Evolutionary conservation across 30 jellyfish, hydroid and myxozoan genomes (phyloP).

Genomic region (Phacellophora camtschatica): DNA sequence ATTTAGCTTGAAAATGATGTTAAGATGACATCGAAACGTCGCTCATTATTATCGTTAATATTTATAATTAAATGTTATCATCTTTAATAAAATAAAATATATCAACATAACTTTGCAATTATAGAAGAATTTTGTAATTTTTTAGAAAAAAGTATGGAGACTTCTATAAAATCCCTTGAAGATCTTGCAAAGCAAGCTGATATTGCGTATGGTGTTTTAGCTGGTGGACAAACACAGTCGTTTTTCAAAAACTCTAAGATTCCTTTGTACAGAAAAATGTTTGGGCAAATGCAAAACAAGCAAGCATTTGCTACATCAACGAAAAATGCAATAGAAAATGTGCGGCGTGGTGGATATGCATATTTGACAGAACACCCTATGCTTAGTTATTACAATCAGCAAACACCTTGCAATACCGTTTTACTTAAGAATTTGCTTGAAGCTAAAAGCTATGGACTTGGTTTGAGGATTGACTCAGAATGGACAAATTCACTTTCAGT

Average conservation of each 20-base stretch:
- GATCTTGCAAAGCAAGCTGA: conserved; percentile 79
- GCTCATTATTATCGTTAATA: no score
- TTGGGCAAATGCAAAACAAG: conserved; percentile 54
- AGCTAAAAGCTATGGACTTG: conserved; percentile 89
- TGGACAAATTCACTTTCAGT: conserved; percentile 88
- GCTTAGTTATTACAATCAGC: conserved; percentile 63
- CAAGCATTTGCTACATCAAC: conserved; percentile 65
- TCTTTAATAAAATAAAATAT: no score
- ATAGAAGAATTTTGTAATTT: no score
- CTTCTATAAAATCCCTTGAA: conserved; percentile 67
- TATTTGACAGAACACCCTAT: conserved; percentile 85
- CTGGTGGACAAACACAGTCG: conserved; percentile 80
- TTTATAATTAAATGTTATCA: no score
- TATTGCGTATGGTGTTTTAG: conserved; percentile 77
- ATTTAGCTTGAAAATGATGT: no score
- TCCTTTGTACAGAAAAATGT: conserved; percentile 78
- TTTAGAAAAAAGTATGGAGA: conserved; percentile 63
- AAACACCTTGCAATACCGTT: conserved; percentile 80
- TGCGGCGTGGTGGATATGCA: conserved; percentile 73
- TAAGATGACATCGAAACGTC: no score
- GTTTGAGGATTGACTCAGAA: conserved; percentile 76
- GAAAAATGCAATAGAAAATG: conserved; percentile 49
- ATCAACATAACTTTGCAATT: no score
- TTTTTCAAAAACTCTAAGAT: conserved; percentile 74
- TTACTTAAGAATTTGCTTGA: conserved; percentile 76